These are phyloP conservation scores for Seriola quinqueradiata DNA, from an alignment of 2,113 vertebrate genomes.

Conservation along the genomic window DNA sequence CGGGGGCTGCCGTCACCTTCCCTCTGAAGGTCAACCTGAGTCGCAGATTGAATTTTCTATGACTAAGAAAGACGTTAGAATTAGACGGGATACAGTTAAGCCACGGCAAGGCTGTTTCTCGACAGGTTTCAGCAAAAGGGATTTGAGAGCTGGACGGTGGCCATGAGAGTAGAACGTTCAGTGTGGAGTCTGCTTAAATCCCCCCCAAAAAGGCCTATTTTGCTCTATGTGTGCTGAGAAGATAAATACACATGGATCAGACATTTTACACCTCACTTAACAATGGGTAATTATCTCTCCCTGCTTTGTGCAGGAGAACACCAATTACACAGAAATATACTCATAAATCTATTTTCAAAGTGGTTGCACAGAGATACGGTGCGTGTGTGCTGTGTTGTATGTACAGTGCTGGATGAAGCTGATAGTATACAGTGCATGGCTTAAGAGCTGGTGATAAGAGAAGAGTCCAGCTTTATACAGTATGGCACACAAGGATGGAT, in stretches of 20 bases:
- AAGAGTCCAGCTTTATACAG: constrained; percentile 58
- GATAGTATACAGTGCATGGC: constrained; percentile 13
- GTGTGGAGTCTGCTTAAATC: constrained; percentile 30
- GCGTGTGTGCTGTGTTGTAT: neutral
- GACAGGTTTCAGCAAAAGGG: constrained; percentile 47
- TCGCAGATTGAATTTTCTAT: constrained; percentile 37
- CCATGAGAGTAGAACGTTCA: constrained; percentile 38
- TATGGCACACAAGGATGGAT: constrained; percentile 49
- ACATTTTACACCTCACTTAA: constrained; percentile 68
- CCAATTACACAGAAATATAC: constrained; percentile 64
- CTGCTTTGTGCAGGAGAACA: constrained; percentile 57
- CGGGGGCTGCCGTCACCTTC: constrained; percentile 15
- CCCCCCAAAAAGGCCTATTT: constrained; percentile 23
- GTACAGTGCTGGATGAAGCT: constrained; percentile 27
- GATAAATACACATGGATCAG: constrained; percentile 66
- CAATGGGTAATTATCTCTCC: constrained; percentile 73
- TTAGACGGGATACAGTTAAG: constrained; percentile 29
- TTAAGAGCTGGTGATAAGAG: constrained; percentile 50
- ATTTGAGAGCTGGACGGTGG: constrained; percentile 52
- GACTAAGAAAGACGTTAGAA: constrained; percentile 40
- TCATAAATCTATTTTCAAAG: constrained; percentile 60
- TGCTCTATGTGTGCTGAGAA: constrained; percentile 41
- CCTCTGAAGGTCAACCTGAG: constrained; percentile 40
- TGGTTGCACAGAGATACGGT: neutral
- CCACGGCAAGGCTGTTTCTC: constrained; percentile 20